A percentile compares a stretch with the other conserved stretches of the same genome.
Evolutionary conservation across 2,113 vertebrate species (phyloP).

Genomic region (Tympanuchus pallidicinctus): DNA sequence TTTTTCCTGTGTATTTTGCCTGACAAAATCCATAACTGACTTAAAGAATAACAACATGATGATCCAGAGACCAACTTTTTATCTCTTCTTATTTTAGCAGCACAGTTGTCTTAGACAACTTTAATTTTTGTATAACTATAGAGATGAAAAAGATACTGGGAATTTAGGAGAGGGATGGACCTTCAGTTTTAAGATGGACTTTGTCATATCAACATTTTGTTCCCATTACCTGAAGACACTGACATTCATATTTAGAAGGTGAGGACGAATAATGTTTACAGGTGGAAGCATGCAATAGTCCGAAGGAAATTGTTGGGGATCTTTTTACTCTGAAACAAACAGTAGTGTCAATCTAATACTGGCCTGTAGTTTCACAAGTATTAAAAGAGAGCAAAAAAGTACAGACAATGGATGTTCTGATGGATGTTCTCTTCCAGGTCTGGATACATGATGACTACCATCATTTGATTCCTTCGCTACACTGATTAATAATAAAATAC

Average conservation of each 20-base stretch:
- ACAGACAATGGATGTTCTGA: neutral
- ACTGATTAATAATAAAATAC: neutral
- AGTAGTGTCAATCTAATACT: neutral
- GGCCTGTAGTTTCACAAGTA: neutral
- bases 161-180: neutral
- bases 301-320: neutral
- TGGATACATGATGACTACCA: neutral
- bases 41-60: constrained; percentile 11
- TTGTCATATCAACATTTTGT: neutral
- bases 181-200: neutral
- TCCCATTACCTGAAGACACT: neutral
- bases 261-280: neutral
- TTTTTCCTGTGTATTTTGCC: neutral
- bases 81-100: neutral
- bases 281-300: neutral
- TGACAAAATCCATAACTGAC: constrained; percentile 1
- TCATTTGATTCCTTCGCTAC: neutral
- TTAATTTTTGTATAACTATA: neutral
- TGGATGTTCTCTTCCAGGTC: neutral
- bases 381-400: neutral
- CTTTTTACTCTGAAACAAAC: neutral
- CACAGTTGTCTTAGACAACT: neutral
- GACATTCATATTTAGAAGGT: neutral
- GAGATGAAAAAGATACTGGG: neutral
- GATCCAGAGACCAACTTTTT: neutral